Base-by-base conservation (phyloP, 2,888 invertebrate genomes). In the Netelia virgata region DNA sequence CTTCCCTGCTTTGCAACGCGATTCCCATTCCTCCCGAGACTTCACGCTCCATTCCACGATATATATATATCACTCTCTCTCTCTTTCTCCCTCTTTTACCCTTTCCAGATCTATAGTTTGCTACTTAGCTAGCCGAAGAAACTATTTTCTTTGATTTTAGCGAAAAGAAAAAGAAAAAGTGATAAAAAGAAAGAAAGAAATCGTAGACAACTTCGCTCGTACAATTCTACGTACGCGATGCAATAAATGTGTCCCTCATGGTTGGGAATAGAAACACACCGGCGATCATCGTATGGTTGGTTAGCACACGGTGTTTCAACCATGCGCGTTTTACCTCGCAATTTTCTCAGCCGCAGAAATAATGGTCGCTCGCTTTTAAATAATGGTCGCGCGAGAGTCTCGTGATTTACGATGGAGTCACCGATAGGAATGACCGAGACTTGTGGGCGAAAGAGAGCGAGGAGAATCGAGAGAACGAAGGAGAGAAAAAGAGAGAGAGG, bases 351-450 rank as follows among this genome's bases (percentile, higher is more conserved):
- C 36, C 20, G 47, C 23, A 66, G 59, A 82, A 79, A 78, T 83
- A 83, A 78, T 82, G 76, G 76, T 82, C 82, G 59, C 53, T 72
- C 79, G 64, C 70, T 79, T 72, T 72, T 79, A 79, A 79, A 72
- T 72, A 79, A 72, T 79, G 79, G 55, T 72, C 72, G 64, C 72
- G 59, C n/a, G 81, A 70, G 84, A 55, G 66, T 50, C 82, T 41
- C 47, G 72, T 78, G 78, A 85, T 75, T 75, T 82, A 85, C 78
- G 78, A 82, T 79, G 70, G 57, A 66, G 82, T 76, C 75, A 79
- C 83, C 75, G 82, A 82, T 83, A 82, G 61, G 84, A 84, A 82
- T 83, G 83, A 79, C 83, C 81, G 80, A 50, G 59, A 80, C 77
- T 79, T 41, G 73, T 69, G 83, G 70, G 75, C 66, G 57, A 57